Base-by-base conservation (phyloP, 37 sponge, comb jelly and placozoan species). In the Agelas oroides region DNA sequence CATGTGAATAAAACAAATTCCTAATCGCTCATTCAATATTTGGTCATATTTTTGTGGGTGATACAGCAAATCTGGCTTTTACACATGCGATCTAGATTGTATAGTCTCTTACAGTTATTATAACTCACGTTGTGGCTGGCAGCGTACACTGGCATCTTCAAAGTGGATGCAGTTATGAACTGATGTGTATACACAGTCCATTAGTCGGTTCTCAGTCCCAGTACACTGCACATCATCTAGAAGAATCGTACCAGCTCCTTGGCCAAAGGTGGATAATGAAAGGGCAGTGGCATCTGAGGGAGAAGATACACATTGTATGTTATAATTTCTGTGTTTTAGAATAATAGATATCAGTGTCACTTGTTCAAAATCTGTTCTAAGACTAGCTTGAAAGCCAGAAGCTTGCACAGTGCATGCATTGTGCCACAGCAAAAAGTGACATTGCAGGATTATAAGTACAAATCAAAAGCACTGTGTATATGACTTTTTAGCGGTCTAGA, bases 141-240 rank as follows among this genome's bases (percentile, higher is more conserved):
- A 78, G 14, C 65, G 31, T 25, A 78, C 40, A 61, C 78, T 65
- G 36, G 78, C 78, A 78, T 78, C 78, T 25, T 78, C 62, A 23
- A 18, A 24, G 62, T 78, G 78, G 20, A 27, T 64, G 28, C 78
- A 78, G 34, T 15, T 21, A 64, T 13, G 13, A 11, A 21, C 38
- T 23, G 40, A 24, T 12, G 39, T 40, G 23, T 37, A 32, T 23
- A 65, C 27, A 40, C 78, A 78, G 65, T 78, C 53, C 6, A 24
- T 35, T 15, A 78, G 40, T 2, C 36, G 23, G 13, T 16, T 39
- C 39, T 78, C 78, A 64, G 23, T 78, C n/a, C 78, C 78, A 32
- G 78, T 65, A 46, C 78, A 78, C 46, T 78, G 78, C 12, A 78
- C 38, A 25, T 25, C 34, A n/a, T 53, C 78, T 1, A 65, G 52